These are phyloP conservation scores for Caenorhabditis sinica DNA, from an alignment of 2,888 invertebrate genomes.

Conservation along the genomic window DNA sequence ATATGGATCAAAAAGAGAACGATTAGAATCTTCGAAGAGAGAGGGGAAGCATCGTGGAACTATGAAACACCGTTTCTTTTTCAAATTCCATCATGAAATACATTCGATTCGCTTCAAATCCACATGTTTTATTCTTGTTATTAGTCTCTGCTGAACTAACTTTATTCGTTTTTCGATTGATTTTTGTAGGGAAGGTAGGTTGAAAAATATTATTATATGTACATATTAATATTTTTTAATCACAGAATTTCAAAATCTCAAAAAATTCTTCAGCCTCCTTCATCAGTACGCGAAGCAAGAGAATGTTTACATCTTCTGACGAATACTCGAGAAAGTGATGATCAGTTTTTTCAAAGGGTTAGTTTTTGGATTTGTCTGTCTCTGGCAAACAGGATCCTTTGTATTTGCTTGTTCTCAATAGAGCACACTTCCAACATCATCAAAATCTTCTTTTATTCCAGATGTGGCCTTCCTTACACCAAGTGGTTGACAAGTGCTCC, in stretches of 20 bases:
- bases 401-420: background rate
- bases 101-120: slow-evolving; percentile 53
- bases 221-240: too few species aligned
- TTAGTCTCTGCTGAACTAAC: slow-evolving; percentile 26
- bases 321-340: slow-evolving; percentile 50
- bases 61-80: background rate
- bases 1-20: background rate
- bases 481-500: slow-evolving; percentile 57
- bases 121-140: slow-evolving; percentile 35
- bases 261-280: slow-evolving; percentile 50
- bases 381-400: background rate
- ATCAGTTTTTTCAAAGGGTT: slow-evolving; percentile 59
- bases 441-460: slow-evolving; percentile 1
- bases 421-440: background rate
- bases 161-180: slow-evolving; percentile 20
- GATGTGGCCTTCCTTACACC: slow-evolving; percentile 62
- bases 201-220: too few species aligned
- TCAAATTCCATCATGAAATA: slow-evolving; percentile 30
- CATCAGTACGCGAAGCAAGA: slow-evolving; percentile 55
- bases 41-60: background rate
- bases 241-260: too few species aligned
- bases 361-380: background rate
- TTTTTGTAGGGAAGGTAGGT: slow-evolving; percentile 50
- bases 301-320: slow-evolving; percentile 61
- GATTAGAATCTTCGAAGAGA: background rate